Evolutionary conservation across 2,888 invertebrate genomes (phyloP), one percentile per base, ranked within the genome.

Genomic region (Ophioninae sp.): DNA sequence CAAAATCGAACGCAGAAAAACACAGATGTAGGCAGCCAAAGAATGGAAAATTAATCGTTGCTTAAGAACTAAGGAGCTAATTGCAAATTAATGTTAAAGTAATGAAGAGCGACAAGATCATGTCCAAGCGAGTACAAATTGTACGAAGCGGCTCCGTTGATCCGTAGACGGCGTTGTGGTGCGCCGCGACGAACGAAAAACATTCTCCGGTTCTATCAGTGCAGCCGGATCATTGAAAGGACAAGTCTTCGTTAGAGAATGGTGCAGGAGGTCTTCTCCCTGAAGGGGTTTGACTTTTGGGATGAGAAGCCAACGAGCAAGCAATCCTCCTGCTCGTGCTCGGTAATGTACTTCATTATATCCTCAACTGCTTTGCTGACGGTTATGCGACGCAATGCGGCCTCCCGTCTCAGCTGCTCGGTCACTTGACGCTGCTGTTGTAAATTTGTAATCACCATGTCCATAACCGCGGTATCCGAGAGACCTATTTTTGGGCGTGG

Each of bases 341-440:
- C 98, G 64, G 95, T 95, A 86, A 98, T 97, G 92, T 96, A 98
- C 91, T 97, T 97, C 91, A 98, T 96, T 88, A 99, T 97, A 89
- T 98, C 97, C 86, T 97, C 96, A 81, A 98, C 97, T n/a, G 98
- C 98, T 89, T 96, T 96, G 51, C 98, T 98, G 30, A 95, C 95
- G 64, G 96, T 96, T 90, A 98, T 95, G 80, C 98, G 95, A 91
- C 96, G 97, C 81, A 98, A 95, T 64, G 97, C 96, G 74, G 98
- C 98, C 93, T 99, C 99, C 75, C 98, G 95, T 86, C 98, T 95
- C 86, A 99, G 94, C 94, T 99, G 99, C 92, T 98, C 98, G 82
- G 98, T 98, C 87, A 98, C 96, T 93, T 97, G 96, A 90, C 97
- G 95, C 94, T 98, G 98, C 94, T 98, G 98, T 93, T 98, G 98